Percentiles rank a stretch among this genome's conserved stretches.
phyloP scores from a whole-genome alignment of 2,113 vertebrate species.

The Oreochromis spilurus region DNA sequence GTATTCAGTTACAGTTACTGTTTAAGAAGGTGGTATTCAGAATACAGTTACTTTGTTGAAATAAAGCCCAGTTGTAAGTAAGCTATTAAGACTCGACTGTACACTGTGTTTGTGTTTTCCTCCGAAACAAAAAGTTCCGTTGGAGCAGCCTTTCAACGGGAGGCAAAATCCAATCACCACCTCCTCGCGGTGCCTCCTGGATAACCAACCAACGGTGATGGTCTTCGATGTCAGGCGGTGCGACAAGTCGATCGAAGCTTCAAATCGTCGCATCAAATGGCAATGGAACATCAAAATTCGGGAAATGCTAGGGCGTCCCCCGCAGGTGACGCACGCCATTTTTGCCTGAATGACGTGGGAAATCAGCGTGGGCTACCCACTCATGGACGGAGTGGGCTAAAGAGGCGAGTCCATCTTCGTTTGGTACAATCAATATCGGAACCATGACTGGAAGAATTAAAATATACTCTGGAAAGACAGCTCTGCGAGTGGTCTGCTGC shows the following conservation, averaged over 20 bases:
- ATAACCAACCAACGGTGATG: background rate
- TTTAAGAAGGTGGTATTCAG: background rate
- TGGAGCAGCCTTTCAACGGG: background rate
- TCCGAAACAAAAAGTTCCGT: fast-evolving
- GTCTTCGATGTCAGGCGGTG: background rate
- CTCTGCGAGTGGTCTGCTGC: background rate
- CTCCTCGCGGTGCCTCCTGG: background rate
- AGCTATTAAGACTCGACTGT: too few relatives aligned
- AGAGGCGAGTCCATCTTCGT: background rate
- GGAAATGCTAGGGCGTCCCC: background rate
- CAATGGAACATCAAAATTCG: background rate
- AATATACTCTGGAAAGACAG: background rate
- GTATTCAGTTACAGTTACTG: fast-evolving
- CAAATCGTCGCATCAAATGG: background rate
- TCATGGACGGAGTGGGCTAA: background rate
- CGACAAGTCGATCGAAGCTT: background rate
- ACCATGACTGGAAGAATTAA: background rate
- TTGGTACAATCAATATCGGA: background rate
- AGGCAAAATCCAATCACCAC: background rate
- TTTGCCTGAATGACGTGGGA: background rate
- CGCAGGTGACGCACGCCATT: background rate
- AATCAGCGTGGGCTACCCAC: background rate
- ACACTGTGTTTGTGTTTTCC: fast-evolving
- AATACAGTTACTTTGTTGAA: background rate
- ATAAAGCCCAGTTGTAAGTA: background rate